Base-by-base conservation (phyloP, 37 sponge, comb jelly and placozoan genomes). In the Aplysina aerophoba region DNA sequence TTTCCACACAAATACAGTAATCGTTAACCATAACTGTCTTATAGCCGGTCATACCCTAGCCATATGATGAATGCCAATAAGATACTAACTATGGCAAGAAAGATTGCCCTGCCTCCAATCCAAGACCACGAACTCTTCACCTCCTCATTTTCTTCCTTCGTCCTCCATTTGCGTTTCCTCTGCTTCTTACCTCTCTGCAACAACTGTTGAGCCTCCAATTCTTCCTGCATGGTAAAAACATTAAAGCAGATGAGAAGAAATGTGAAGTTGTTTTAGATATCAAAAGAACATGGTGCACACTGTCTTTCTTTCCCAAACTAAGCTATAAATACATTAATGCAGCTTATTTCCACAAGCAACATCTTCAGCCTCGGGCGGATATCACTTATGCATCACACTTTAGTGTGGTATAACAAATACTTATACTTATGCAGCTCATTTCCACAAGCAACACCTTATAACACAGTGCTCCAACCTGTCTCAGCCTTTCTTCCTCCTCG, bases 301-400 rank as follows among this genome's bases (percentile, higher is more conserved):
- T 81, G 66, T 86, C 90, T 74, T 90, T 90, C 90, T 90, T 90
- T 64, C 64, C n/a, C n/a, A n/a, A n/a, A n/a, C n/a, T n/a, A n/a
- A n/a, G n/a, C n/a, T n/a, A n/a, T n/a, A n/a, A n/a, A n/a, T n/a
- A n/a, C n/a, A n/a, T n/a, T n/a, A n/a, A n/a, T n/a, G n/a, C n/a
- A n/a, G n/a, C n/a, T n/a, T n/a, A n/a, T n/a, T n/a, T n/a, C 85
- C 34, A 86, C 90, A 86, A 90, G 83, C 34, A 50, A 21, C 84
- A 79, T 67, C n/a, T n/a, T n/a, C n/a, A n/a, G n/a, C n/a, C n/a
- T n/a, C n/a, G n/a, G n/a, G n/a, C n/a, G n/a, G n/a, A n/a, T n/a
- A n/a, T n/a, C n/a, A n/a, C n/a, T n/a, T n/a, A n/a, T n/a, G n/a
- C n/a, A n/a, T n/a, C n/a, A n/a, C n/a, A n/a, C n/a, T n/a, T n/a